Percentiles rank a stretch among this genome's conserved stretches.
These are phyloP conservation scores for Melanaphis sacchari DNA, from an alignment of 1,140 invertebrate genomes.

Conservation along the genomic window DNA sequence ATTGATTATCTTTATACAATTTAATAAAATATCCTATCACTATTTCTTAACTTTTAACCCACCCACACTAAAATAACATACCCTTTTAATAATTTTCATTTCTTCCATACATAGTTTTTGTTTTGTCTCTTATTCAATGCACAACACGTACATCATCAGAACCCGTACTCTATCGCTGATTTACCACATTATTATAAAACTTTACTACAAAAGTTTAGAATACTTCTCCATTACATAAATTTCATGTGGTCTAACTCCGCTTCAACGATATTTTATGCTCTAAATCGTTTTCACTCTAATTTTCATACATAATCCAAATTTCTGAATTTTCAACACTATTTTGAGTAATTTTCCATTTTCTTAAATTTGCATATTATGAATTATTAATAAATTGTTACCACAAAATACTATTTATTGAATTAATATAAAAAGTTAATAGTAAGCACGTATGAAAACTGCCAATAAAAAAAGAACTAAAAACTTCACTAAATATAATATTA, in stretches of 20 bases:
- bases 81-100: neutral
- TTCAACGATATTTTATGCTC: conserved; percentile 27
- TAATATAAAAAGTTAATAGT: neutral
- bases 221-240: conserved; percentile 44
- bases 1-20: neutral
- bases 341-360: neutral
- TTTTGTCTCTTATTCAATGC: conserved; percentile 22
- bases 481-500: neutral
- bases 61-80: neutral
- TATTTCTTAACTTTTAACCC: neutral
- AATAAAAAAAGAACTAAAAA: neutral
- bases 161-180: conserved; percentile 13
- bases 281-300: conserved; percentile 33
- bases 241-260: conserved; percentile 5
- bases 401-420: neutral
- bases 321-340: conserved; percentile 11
- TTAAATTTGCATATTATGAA: neutral
- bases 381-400: neutral
- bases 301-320: conserved; percentile 30
- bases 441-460: neutral
- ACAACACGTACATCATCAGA: conserved; percentile 40
- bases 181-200: conserved; percentile 50
- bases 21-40: neutral
- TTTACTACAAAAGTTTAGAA: conserved; percentile 40
- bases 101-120: neutral